Evolutionary conservation across 92 coral and sea anemone genomes (phyloP), one percentile per base, ranked within the genome.

Genomic region (Porites divaricata): DNA sequence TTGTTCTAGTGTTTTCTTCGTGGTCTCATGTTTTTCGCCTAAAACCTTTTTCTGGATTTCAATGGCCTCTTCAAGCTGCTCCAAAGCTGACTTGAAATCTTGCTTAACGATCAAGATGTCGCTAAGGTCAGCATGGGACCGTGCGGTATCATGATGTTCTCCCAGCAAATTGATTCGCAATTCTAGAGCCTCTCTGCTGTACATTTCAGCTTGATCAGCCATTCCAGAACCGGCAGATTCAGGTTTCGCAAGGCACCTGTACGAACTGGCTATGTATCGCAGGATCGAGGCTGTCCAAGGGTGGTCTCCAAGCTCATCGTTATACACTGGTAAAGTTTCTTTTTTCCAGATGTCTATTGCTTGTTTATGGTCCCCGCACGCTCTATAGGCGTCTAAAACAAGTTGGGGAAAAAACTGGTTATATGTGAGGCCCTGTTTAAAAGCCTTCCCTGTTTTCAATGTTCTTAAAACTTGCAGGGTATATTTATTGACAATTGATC

Each of bases 261-360:
- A 65, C 83, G 83, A 79, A 74, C 26, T 59, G 8, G 74, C 83
- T 12, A 79, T 79, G 66, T 23, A 52, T 6, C 20, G 63, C 25
- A 65, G 35, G 50, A 79, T 51, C 1, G 83, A 23, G 14, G 74
- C 83, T 13, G 83, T 79, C 83, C 83, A 79, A 9, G 83, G 83
- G 74, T 79, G 83, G 74, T 79, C 64, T 4, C 83, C 83, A 79
- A 79, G 83, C 25, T 51, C 23, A 41, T 21, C 20, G 16, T 19
- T 15, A 63, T 79, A 79, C 5, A 79, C 74, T 49, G 48, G 74
- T 23, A 65, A 35, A 0, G 83, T 79, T 70, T 79, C 54, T 8
- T 0, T 67, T 66, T 79, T 67, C 83, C 83, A 67, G 9, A 79
- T 79, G 6, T 65, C 52, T 51, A 79, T 79, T 20, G 83, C 83